Evolutionary conservation across 2,797 vertebrate species (phyloP), one percentile per base, ranked within the genome.

Genomic region (Coranthus polyacanthus): DNA sequence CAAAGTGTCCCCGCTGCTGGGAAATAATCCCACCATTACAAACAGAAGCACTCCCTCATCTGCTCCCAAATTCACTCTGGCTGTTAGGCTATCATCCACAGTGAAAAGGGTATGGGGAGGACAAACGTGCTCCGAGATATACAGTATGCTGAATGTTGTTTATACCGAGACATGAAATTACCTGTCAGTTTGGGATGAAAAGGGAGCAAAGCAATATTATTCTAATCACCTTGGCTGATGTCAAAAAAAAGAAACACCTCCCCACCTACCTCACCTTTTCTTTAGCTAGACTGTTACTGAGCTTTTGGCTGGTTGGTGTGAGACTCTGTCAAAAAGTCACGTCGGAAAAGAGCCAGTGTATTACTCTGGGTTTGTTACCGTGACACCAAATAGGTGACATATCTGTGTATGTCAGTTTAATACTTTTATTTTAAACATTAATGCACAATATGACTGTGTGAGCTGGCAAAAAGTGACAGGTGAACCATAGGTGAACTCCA

Each of bases 171-270:
- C 74, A 76, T 78, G 69, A 79, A 88, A 89, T 89, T 78, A 84
- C 79, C 85, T 89, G 88, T 85, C 89, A 88, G 82, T 70, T 63
- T 74, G 52, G 62, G 45, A 69, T 78, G 59, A 81, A 87, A 83
- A 44, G 38, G 67, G 50, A 87, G 72, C 53, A 46, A 24, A 79
- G 81, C 63, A 56, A 70, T 70, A 75, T 66, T 80, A 83, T 86
- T 83, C 51, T 87, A 89, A 88, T 83, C 81, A 87, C 51, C 75
- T 61, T 63, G 74, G 79, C 56, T 58, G 64, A 60, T 84, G 74
- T 87, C 75, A 75, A 72, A 79, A 52, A 32, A 32, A 32, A 3
- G 29, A 32, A 85, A 82, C 72, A 69, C 34, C 78, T 56, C 54
- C 26, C 53, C 51, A 65, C 39, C 53, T 47, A 42, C 15, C 37